phyloP scores from a whole-genome alignment of 1,140 invertebrate genomes.

The Ips nitidus region DNA sequence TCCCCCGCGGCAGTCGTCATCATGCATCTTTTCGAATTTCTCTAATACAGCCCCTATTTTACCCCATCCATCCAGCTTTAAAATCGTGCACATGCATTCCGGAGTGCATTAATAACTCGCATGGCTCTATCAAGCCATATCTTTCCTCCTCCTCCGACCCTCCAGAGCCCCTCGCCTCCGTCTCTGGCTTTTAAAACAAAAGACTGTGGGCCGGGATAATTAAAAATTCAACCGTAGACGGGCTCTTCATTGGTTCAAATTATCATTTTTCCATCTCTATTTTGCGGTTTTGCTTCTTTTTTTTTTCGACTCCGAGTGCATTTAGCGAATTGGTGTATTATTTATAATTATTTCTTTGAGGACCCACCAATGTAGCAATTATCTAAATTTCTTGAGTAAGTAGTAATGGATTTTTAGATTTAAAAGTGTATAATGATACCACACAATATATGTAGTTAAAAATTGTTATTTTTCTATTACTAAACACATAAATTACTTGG shows the following conservation, averaged over 20 bases:
- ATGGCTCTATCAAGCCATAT: constrained; percentile 31
- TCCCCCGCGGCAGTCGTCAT: not conserved
- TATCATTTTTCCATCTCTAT: constrained; percentile 24
- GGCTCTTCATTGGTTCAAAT: constrained; percentile 24
- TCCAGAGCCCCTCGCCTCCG: not conserved
- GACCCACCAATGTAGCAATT: constrained; percentile 22
- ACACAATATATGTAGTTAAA: too few relatives aligned
- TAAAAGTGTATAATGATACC: too few relatives aligned
- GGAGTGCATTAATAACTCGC: constrained; percentile 36
- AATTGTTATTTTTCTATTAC: too few relatives aligned
- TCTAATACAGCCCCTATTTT: constrained; percentile 8
- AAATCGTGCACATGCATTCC: constrained; percentile 19
- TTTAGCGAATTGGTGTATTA: constrained; percentile 37
- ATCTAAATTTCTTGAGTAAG: not conserved
- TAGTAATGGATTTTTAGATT: too few relatives aligned
- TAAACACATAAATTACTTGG: too few relatives aligned
- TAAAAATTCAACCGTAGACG: constrained; percentile 47
- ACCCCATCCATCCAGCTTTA: constrained; percentile 9
- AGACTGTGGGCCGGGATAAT: constrained; percentile 50
- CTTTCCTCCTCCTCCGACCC: constrained; percentile 1
- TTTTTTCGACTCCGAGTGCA: constrained; percentile 20
- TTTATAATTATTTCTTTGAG: constrained; percentile 34
- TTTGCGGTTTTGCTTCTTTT: constrained; percentile 9
- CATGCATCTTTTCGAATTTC: not conserved
- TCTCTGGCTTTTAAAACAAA: constrained; percentile 45